A percentile compares a stretch with the other conserved stretches of the same genome.
Conservation (phyloP, 2,797 vertebrate genomes). For the Phataginus tricuspis region DNA sequence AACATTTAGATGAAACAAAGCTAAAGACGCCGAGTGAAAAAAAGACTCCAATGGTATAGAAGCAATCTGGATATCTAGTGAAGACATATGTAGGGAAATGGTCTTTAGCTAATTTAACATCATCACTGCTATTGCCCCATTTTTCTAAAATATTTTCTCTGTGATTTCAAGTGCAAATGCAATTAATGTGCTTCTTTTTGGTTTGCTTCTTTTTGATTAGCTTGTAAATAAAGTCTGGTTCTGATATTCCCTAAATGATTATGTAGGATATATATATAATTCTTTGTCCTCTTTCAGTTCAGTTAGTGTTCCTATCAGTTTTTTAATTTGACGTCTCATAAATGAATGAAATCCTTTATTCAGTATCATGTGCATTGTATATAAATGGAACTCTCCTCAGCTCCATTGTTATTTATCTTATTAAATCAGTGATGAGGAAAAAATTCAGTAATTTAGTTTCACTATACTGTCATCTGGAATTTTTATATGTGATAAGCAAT, state of each 20-base stretch:
- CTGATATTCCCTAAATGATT: slow-evolving; percentile 39
- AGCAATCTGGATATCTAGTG: not conserved
- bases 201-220: slow-evolving; percentile 29
- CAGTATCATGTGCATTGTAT: slow-evolving; percentile 46
- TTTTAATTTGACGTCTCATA: slow-evolving; percentile 64
- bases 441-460: slow-evolving; percentile 48
- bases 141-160: slow-evolving; percentile 46
- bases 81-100: not conserved
- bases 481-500: not conserved
- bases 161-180: slow-evolving; percentile 52
- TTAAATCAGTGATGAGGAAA: slow-evolving; percentile 70
- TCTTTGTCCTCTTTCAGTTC: slow-evolving; percentile 5
- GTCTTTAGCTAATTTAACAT: not conserved
- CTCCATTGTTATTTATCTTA: slow-evolving; percentile 52
- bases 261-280: not conserved
- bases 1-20: not conserved
- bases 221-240: slow-evolving; percentile 51
- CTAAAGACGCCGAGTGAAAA: not conserved
- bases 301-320: slow-evolving; percentile 52
- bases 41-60: not conserved
- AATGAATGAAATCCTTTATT: slow-evolving; percentile 54
- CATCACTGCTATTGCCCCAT: not conserved
- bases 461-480: not conserved
- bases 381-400: not conserved
- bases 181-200: slow-evolving; percentile 25